Conservation (phyloP, 2,113 vertebrate genomes). For the Xenopus borealis region DNA sequence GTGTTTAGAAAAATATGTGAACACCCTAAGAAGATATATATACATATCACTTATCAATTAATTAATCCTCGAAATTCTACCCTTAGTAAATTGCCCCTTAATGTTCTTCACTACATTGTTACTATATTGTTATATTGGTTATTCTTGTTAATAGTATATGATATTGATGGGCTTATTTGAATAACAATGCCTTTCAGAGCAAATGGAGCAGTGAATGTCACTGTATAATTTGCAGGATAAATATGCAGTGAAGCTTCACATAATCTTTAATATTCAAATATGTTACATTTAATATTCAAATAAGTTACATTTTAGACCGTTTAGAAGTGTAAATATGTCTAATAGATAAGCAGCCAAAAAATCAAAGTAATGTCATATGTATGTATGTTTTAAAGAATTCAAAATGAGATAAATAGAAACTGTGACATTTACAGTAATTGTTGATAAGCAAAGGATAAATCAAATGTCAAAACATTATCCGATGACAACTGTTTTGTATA, state of each 20-base stretch:
- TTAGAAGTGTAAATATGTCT: conserved; percentile 30
- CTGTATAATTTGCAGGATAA: conserved; percentile 21
- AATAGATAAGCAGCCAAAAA: conserved; percentile 21
- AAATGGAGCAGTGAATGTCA: conserved; percentile 31
- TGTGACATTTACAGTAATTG: conserved; percentile 23
- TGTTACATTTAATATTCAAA: conserved; percentile 17
- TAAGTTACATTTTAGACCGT: conserved; percentile 6
- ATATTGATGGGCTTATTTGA: conserved; percentile 8
- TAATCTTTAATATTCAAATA: conserved; percentile 34
- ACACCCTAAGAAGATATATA: too few species aligned
- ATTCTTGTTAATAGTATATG: background rate
- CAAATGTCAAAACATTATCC: conserved; percentile 1
- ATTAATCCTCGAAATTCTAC: too few species aligned
- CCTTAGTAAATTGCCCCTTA: too few species aligned
- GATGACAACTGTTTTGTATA: background rate
- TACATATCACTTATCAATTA: too few species aligned
- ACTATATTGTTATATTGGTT: too few species aligned
- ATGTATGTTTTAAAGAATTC: background rate
- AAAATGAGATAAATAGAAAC: background rate
- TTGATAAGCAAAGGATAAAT: conserved; percentile 6
- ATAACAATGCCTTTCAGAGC: conserved; percentile 11
- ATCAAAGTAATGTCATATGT: conserved; percentile 15
- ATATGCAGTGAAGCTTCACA: conserved; percentile 6
- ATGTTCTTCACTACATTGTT: too few species aligned
- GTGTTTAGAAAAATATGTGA: too few species aligned